Conservation (phyloP, 1,140 invertebrate genomes). For the Coelopa frigida region DNA sequence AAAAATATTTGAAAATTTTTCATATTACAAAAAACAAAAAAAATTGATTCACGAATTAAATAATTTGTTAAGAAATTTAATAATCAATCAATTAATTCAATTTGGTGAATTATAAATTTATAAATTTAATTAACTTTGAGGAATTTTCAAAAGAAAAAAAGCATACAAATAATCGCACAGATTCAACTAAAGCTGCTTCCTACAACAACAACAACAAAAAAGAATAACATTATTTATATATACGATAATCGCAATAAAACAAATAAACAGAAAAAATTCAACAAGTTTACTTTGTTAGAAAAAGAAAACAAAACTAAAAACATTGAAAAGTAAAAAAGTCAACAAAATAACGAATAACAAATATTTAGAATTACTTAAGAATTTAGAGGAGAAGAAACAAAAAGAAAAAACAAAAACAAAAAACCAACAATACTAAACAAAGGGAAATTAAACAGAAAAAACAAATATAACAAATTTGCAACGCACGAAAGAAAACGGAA, state of each 20-base stretch:
- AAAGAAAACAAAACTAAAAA: no score
- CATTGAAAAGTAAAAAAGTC: no score
- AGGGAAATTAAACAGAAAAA: constrained; percentile 3
- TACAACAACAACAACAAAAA: not conserved
- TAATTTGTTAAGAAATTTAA: not conserved
- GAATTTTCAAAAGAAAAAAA: no score
- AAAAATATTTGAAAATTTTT: not conserved
- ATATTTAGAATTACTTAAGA: constrained; percentile 10
- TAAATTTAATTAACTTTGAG: no score
- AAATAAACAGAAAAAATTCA: no score
- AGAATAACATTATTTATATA: not conserved
- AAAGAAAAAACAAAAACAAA: constrained; percentile 1
- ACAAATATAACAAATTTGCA: not conserved
- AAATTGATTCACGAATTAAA: no score
- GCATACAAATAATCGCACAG: no score
- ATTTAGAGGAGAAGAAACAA: not conserved
- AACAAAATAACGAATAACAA: no score
- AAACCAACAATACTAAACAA: not conserved
- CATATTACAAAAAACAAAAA: not conserved
- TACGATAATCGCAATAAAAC: not conserved
- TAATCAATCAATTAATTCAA: no score
- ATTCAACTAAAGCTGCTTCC: no score
- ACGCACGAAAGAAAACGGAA: not conserved
- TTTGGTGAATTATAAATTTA: no score
- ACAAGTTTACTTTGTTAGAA: no score